Percentiles rank a stretch among this genome's conserved stretches.
phyloP scores from a whole-genome alignment of 1,140 invertebrate species.

The Ceratina australensis region DNA sequence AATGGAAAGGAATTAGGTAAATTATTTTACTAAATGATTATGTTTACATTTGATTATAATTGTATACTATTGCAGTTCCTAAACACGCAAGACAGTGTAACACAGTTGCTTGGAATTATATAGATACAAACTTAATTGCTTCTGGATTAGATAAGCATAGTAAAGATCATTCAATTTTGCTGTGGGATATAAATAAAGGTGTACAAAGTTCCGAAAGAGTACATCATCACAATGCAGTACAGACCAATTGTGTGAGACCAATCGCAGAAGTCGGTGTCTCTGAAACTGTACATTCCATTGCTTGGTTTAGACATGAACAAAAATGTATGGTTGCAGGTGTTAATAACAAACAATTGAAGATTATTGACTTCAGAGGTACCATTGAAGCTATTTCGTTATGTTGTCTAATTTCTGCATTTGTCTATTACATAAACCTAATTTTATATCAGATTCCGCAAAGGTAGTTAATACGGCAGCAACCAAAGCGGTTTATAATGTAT shows the following conservation, averaged over 20 bases:
- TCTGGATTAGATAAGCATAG: slow-evolving; percentile 92
- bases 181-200: slow-evolving; percentile 88
- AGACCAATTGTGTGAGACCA: slow-evolving; percentile 79
- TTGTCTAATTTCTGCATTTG: neutral
- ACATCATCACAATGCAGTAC: slow-evolving; percentile 68
- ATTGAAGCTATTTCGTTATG: neutral
- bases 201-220: slow-evolving; percentile 71
- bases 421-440: neutral
- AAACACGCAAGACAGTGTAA: slow-evolving; percentile 91
- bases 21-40: slow-evolving; percentile 40
- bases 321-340: slow-evolving; percentile 91
- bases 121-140: slow-evolving; percentile 90
- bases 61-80: slow-evolving; percentile 81
- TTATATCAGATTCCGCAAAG: slow-evolving; percentile 84
- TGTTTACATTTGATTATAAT: slow-evolving; percentile 11
- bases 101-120: slow-evolving; percentile 92
- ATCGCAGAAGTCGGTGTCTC: slow-evolving; percentile 86
- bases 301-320: slow-evolving; percentile 89
- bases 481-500: slow-evolving; percentile 90
- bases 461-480: slow-evolving; percentile 87
- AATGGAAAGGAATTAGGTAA: slow-evolving; percentile 89
- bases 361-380: slow-evolving; percentile 95
- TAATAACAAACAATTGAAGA: slow-evolving; percentile 92
- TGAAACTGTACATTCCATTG: slow-evolving; percentile 90
- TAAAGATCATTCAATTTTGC: slow-evolving; percentile 88